Conservation (phyloP, 2,888 invertebrate genomes). For the Metalampra italica region DNA sequence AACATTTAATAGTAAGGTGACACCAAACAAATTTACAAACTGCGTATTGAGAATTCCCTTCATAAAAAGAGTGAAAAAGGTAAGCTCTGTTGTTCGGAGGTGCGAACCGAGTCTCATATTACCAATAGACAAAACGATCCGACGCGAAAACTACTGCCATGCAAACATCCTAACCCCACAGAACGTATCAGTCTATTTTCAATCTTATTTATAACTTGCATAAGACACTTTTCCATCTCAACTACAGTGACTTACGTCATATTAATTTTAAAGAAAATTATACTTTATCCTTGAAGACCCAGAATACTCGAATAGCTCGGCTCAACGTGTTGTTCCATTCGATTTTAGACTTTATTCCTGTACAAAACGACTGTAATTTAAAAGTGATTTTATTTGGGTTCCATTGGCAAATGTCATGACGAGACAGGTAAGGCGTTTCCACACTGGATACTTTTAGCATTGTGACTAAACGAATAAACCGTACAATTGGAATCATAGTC, state of each 20-base stretch:
- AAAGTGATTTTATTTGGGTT: conserved; percentile 39
- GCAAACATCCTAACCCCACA: conserved; percentile 22
- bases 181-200: conserved; percentile 22
- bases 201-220: conserved; percentile 18
- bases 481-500: too few relatives aligned
- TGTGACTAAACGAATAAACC: too few relatives aligned
- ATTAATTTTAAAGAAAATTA: conserved; percentile 44
- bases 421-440: conserved; percentile 43
- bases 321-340: conserved; percentile 27
- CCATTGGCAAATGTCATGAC: conserved; percentile 71
- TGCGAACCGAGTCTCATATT: conserved; percentile 71
- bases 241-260: conserved; percentile 34
- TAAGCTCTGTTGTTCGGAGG: conserved; percentile 66
- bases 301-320: conserved; percentile 70
- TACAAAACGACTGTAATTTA: conserved; percentile 32
- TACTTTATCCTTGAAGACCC: conserved; percentile 68
- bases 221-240: conserved; percentile 33
- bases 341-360: conserved; percentile 49
- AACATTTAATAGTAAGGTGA: conserved; percentile 44
- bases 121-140: conserved; percentile 68
- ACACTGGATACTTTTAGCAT: too few relatives aligned
- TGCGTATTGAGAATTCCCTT: conserved; percentile 46
- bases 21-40: conserved; percentile 43
- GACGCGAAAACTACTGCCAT: conserved; percentile 35
- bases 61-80: conserved; percentile 65